A percentile compares a stretch with the other conserved stretches of the same genome.
These are phyloP conservation scores for Adela reaumurella DNA, from an alignment of 2,888 invertebrate genomes.

Conservation along the genomic window DNA sequence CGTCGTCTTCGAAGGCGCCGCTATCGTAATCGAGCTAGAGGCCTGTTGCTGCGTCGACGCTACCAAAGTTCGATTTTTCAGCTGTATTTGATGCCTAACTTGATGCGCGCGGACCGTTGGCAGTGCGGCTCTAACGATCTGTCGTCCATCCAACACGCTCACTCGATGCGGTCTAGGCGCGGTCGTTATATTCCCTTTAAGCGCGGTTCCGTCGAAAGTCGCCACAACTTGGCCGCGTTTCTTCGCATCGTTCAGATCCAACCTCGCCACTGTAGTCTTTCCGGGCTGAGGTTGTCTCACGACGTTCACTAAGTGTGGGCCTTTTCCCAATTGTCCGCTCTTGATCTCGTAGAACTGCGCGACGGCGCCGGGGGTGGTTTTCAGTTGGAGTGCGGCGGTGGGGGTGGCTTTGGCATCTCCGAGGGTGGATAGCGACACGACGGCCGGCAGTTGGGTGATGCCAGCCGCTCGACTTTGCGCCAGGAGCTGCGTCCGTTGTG, in stretches of 20 bases:
- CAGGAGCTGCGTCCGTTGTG: constrained; percentile 24
- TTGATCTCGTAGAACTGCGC: constrained; percentile 44
- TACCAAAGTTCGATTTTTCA: constrained; percentile 27
- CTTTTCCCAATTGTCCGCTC: constrained; percentile 33
- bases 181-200: constrained; percentile 5
- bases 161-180: constrained; percentile 20
- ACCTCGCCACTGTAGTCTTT: constrained; percentile 23
- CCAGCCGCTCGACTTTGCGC: constrained; percentile 22
- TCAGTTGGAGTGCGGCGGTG: constrained; percentile 15
- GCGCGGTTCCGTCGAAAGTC: constrained; percentile 6
- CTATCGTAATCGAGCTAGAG: constrained; percentile 15
- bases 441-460: constrained; percentile 25
- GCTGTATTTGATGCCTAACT: constrained; percentile 29
- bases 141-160: constrained; percentile 29
- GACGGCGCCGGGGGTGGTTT: constrained; percentile 30
- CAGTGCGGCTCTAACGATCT: constrained; percentile 24
- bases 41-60: constrained; percentile 16
- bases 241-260: constrained; percentile 26
- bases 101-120: constrained; percentile 20
- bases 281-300: constrained; percentile 33
- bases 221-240: constrained; percentile 19
- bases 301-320: constrained; percentile 42
- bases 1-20: constrained; percentile 19
- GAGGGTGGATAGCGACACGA: constrained; percentile 33
- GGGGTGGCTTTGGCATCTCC: constrained; percentile 24